phyloP scores from a whole-genome alignment of 2,888 invertebrate genomes.

The Harpagoxenus sublaevis region DNA sequence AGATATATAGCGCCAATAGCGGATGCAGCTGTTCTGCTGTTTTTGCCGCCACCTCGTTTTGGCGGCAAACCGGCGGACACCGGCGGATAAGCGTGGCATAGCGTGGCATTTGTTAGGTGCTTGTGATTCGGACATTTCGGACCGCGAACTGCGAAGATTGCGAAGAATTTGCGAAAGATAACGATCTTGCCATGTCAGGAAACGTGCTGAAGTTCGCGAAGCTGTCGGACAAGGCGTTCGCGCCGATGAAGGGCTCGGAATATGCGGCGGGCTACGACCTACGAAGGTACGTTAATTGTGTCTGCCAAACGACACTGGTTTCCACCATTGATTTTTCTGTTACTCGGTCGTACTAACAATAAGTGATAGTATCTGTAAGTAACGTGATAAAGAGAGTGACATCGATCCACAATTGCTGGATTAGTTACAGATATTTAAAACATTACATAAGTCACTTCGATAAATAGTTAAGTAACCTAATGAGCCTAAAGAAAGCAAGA shows the following conservation, averaged over 20 bases:
- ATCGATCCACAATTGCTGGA: neutral
- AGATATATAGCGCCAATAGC: neutral
- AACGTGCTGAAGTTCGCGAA: conserved; percentile 91
- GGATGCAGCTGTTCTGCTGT: neutral
- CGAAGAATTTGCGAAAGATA: neutral
- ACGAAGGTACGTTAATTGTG: conserved; percentile 89
- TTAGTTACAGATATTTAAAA: neutral
- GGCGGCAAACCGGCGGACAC: conserved; percentile 30
- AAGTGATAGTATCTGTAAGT: neutral
- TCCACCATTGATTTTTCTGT: neutral
- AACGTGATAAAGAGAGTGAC: neutral
- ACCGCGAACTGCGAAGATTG: too few species aligned
- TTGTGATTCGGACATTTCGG: neutral
- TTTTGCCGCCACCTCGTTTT: neutral
- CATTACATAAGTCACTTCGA: neutral
- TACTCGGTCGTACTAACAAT: neutral
- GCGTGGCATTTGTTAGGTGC: neutral
- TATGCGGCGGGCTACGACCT: conserved; percentile 97
- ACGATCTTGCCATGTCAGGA: conserved; percentile 49
- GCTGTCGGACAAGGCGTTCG: conserved; percentile 92
- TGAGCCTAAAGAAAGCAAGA: neutral
- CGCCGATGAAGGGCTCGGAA: conserved; percentile 94
- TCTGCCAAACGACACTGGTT: neutral
- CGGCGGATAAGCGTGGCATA: neutral
- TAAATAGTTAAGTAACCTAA: neutral